These are phyloP conservation scores for Laticauda colubrina DNA, from an alignment of 2,113 vertebrate genomes.

Conservation along the genomic window DNA sequence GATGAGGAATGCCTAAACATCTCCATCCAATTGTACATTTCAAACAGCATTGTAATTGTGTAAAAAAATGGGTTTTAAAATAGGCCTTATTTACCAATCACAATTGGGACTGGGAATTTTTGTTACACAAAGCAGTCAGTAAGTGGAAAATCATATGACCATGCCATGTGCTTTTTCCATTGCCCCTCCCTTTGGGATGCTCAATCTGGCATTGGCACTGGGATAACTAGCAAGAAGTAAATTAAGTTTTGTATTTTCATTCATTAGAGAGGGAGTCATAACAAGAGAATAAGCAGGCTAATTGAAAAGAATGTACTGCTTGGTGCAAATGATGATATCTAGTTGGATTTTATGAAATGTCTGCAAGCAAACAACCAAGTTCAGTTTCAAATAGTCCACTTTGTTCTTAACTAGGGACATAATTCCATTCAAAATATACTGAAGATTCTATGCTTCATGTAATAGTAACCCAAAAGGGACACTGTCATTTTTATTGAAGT, in stretches of 20 bases:
- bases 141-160: not conserved
- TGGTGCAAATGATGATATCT: not conserved
- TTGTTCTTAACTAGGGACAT: not conserved
- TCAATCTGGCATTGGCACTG: not conserved
- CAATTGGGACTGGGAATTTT: not conserved
- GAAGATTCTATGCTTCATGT: not conserved
- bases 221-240: not conserved
- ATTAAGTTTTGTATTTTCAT: not conserved
- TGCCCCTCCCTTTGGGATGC: not conserved
- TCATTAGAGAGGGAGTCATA: not conserved
- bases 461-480: not conserved
- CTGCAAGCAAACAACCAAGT: not conserved
- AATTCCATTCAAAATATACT: not conserved
- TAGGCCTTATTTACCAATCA: not conserved
- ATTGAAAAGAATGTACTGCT: not conserved
- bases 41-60: not conserved
- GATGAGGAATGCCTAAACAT: not conserved
- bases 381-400: not conserved
- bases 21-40: not conserved
- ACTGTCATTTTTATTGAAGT: not conserved
- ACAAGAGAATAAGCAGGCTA: not conserved
- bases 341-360: not conserved
- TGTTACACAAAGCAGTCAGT: not conserved
- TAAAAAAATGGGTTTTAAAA: not conserved
- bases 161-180: not conserved